These are phyloP conservation scores for Alloplasta piceator DNA, from an alignment of 2,888 invertebrate genomes.

Conservation along the genomic window DNA sequence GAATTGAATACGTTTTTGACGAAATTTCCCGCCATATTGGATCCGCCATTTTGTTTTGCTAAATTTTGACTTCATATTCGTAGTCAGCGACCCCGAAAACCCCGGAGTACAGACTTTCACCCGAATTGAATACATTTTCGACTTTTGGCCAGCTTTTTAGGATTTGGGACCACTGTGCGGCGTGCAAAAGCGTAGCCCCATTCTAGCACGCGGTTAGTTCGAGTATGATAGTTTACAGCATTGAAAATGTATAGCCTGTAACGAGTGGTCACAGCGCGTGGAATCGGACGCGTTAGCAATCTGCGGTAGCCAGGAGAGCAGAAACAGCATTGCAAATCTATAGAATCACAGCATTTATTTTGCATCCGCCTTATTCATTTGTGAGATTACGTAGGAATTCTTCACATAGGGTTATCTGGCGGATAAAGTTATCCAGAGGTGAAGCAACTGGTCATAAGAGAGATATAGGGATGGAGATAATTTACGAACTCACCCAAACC, in stretches of 20 bases:
- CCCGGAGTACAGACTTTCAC: too few species aligned
- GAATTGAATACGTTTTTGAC: too few species aligned
- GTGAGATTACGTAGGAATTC: not conserved
- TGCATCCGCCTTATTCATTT: constrained; percentile 34
- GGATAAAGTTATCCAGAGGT: too few species aligned
- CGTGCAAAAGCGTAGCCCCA: too few species aligned
- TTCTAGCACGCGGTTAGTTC: constrained; percentile 18
- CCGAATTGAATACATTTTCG: too few species aligned
- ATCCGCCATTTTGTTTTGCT: too few species aligned
- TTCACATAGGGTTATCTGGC: too few species aligned
- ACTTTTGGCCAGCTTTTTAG: too few species aligned
- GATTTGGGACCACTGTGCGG: too few species aligned
- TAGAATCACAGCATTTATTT: constrained; percentile 61
- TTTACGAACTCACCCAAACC: constrained; percentile 65
- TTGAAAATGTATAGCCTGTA: not conserved
- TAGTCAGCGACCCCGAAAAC: too few species aligned
- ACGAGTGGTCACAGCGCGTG: constrained; percentile 28
- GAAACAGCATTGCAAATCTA: constrained; percentile 45
- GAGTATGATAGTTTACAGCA: constrained; percentile 39
- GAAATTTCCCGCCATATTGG: too few species aligned
- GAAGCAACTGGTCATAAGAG: not conserved
- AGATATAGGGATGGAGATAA: constrained; percentile 47
- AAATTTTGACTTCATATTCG: too few species aligned
- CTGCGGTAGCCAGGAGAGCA: constrained; percentile 45
- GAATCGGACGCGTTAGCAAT: constrained; percentile 52